Conservation (phyloP, 2,888 invertebrate species). For the Hemicrepidius hirtus region DNA sequence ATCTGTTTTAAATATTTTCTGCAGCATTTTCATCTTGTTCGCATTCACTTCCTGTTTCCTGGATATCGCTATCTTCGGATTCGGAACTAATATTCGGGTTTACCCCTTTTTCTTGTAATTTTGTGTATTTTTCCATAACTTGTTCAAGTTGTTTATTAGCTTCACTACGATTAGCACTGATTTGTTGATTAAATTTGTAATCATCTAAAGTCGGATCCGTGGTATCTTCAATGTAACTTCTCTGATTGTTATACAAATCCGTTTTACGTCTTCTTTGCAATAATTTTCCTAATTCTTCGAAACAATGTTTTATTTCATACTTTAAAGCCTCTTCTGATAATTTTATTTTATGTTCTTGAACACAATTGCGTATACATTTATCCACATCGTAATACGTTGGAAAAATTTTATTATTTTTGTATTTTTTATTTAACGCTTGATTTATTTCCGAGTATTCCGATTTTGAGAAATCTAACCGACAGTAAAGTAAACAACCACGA, state of each 20-base stretch:
- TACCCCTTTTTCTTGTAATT: constrained; percentile 58
- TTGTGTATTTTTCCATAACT: constrained; percentile 61
- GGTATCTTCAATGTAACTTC: constrained; percentile 55
- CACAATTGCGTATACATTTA: constrained; percentile 57
- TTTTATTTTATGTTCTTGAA: constrained; percentile 58
- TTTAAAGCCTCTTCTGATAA: constrained; percentile 61
- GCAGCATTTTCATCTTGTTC: constrained; percentile 1
- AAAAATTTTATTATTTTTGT: constrained; percentile 63
- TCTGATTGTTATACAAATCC: constrained; percentile 64
- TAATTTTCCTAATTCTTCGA: constrained; percentile 64
- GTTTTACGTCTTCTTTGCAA: constrained; percentile 64
- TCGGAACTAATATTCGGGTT: constrained; percentile 26
- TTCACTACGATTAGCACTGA: constrained; percentile 59
- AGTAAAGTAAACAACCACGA: constrained; percentile 33
- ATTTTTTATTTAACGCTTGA: constrained; percentile 60
- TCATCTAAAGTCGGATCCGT: constrained; percentile 65
- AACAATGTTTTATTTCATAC: constrained; percentile 63
- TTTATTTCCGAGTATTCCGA: constrained; percentile 46
- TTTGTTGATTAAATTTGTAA: constrained; percentile 58
- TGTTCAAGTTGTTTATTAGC: constrained; percentile 52
- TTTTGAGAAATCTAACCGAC: constrained; percentile 38
- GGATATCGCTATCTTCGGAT: constrained; percentile 53
- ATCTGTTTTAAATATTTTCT: constrained; percentile 8
- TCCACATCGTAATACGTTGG: constrained; percentile 64
- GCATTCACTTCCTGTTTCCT: constrained; percentile 21